phyloP scores from a whole-genome alignment of 2,888 invertebrate genomes.

The Scrobipalpa costella region DNA sequence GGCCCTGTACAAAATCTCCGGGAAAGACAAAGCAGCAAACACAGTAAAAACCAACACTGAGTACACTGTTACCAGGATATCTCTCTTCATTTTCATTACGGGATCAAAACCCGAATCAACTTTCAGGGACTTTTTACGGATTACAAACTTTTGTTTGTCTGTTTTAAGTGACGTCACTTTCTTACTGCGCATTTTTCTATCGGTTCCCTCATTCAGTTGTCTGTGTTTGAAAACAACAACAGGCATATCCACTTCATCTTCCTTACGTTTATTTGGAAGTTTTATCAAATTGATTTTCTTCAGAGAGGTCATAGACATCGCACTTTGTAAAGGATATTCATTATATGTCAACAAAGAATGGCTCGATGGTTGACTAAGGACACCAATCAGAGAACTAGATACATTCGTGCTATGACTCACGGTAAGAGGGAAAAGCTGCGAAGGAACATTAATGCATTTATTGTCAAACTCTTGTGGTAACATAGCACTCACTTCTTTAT shows the following conservation, averaged over 20 bases:
- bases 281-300: not conserved
- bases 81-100: conserved; percentile 63
- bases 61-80: conserved; percentile 69
- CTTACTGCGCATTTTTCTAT: not conserved
- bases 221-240: not conserved
- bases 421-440: conserved; percentile 43
- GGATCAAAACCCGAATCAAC: conserved; percentile 46
- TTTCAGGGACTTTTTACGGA: not conserved
- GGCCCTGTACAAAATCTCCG: conserved; percentile 47
- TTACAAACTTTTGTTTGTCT: conserved; percentile 21
- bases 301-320: not conserved
- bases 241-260: not conserved
- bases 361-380: conserved; percentile 49
- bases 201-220: no score
- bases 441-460: conserved; percentile 54
- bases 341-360: conserved; percentile 47
- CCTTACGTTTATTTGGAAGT: not conserved
- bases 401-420: conserved; percentile 46
- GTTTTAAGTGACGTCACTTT: not conserved
- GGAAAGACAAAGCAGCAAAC: conserved; percentile 69
- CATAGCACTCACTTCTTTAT: conserved; percentile 59
- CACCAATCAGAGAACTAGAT: conserved; percentile 45
- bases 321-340: conserved; percentile 37
- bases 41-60: conserved; percentile 69
- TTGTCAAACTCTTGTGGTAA: conserved; percentile 41